phyloP scores from a whole-genome alignment of 2,797 vertebrate genomes.

The Allobates femoralis region DNA sequence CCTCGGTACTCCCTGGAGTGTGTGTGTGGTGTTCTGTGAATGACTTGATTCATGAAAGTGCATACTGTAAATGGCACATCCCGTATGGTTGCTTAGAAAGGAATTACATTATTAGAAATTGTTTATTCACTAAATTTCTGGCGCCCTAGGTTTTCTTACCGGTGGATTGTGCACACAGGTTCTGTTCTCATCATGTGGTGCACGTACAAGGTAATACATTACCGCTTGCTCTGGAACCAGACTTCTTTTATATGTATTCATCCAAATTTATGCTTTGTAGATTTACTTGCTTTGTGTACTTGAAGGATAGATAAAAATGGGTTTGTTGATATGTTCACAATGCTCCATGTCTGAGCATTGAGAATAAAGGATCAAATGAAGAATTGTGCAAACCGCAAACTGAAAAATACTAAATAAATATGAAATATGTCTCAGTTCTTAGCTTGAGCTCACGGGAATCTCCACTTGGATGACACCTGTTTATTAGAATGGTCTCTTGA shows the following conservation, averaged over 20 bases:
- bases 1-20: conserved; percentile 5
- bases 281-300: background rate
- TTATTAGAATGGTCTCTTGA: too few relatives aligned
- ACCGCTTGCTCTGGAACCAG: background rate
- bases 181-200: background rate
- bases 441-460: too few relatives aligned
- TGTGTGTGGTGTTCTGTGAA: conserved; percentile 25
- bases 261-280: background rate
- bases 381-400: too few relatives aligned
- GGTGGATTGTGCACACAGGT: background rate
- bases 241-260: background rate
- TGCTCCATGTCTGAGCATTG: background rate
- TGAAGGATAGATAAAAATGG: background rate
- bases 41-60: conserved; percentile 44
- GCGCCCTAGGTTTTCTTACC: background rate
- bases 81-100: background rate
- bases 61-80: conserved; percentile 23
- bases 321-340: background rate
- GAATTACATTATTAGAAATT: conserved; percentile 30
- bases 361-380: too few relatives aligned
- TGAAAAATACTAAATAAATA: too few relatives aligned
- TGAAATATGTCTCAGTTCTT: too few relatives aligned
- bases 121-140: conserved; percentile 16
- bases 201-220: background rate
- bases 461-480: too few relatives aligned